Evolutionary conservation across 37 sponge, comb jelly and placozoan species (phyloP), one percentile per base, ranked within the genome.

Genomic region (Amphimedon queenslandica): DNA sequence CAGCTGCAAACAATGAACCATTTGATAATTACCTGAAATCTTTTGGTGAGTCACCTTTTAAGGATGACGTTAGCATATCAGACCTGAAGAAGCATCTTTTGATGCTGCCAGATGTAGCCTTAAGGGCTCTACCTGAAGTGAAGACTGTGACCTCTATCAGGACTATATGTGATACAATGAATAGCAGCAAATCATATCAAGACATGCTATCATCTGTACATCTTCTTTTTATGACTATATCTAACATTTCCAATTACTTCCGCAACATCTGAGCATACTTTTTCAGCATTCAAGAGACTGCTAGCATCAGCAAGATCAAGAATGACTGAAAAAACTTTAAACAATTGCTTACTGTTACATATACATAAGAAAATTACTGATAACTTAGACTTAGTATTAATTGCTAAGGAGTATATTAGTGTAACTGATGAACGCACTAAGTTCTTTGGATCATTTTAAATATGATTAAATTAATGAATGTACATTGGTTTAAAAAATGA

Each of bases 211-310:
- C 68, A 37, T 57, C 69, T 55, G 78, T 77, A 51, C 63, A 75
- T 41, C 67, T 75, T 16, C 72, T 87, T 18, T 23, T 81, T n/a
- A n/a, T 60, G 84, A 13, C 65, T 89, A 23, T 83, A 89, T 57
- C 42, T 89, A 27, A 80, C 85, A 33, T 61, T 84, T 58, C 90
- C 90, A 60, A 72, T 89, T 58, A 80, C 85, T 10, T 79, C 90
- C 3, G 73, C 85, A 2, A 89, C 90, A 66, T 70, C 81, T 10
- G 84, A 89, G n/a, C n/a, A n/a, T n/a, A n/a, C n/a, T n/a, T n/a
- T n/a, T n/a, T n/a, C n/a, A n/a, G n/a, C n/a, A n/a, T n/a, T n/a
- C n/a, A n/a, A n/a, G n/a, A n/a, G n/a, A n/a, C n/a, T n/a, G n/a
- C n/a, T n/a, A n/a, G n/a, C n/a, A n/a, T n/a, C n/a, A n/a, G n/a